phyloP scores from a whole-genome alignment of 2,113 vertebrate species.

The Tenebrosternarchus preto region DNA sequence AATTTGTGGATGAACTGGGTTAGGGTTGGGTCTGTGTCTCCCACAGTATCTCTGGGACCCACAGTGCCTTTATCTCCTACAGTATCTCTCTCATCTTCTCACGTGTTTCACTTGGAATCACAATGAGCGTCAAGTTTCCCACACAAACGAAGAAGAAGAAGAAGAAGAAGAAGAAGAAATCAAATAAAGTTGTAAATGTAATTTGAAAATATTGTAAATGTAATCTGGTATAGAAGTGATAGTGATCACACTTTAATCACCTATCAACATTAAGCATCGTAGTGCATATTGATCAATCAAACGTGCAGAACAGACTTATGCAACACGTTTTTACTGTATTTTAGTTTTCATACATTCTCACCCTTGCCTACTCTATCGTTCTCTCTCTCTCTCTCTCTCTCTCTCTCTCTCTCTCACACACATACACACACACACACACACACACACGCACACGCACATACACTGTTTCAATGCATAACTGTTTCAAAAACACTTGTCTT shows the following conservation, averaged over 20 bases:
- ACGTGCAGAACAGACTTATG: too few species aligned
- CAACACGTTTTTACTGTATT: not conserved
- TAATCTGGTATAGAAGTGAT: not conserved
- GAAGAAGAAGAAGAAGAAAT: not conserved
- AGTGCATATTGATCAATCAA: too few species aligned
- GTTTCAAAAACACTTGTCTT: slow-evolving; percentile 47
- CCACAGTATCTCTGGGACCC: not conserved
- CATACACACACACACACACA: slow-evolving; percentile 35
- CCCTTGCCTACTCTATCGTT: not conserved
- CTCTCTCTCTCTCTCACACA: too few species aligned
- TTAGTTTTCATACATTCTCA: not conserved
- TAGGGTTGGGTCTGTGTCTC: not conserved
- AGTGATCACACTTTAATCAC: too few species aligned
- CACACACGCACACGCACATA: slow-evolving; percentile 57
- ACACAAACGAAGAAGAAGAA: too few species aligned
- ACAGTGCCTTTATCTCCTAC: too few species aligned
- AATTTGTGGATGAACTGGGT: slow-evolving; percentile 37
- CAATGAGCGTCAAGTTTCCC: too few species aligned
- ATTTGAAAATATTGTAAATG: not conserved
- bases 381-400: too few species aligned
- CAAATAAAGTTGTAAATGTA: not conserved
- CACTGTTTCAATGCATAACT: slow-evolving; percentile 15
- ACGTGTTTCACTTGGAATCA: too few species aligned
- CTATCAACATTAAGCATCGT: too few species aligned
- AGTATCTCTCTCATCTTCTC: not conserved